phyloP scores from a whole-genome alignment of 2,888 invertebrate genomes.

The Gortyna flavago region DNA sequence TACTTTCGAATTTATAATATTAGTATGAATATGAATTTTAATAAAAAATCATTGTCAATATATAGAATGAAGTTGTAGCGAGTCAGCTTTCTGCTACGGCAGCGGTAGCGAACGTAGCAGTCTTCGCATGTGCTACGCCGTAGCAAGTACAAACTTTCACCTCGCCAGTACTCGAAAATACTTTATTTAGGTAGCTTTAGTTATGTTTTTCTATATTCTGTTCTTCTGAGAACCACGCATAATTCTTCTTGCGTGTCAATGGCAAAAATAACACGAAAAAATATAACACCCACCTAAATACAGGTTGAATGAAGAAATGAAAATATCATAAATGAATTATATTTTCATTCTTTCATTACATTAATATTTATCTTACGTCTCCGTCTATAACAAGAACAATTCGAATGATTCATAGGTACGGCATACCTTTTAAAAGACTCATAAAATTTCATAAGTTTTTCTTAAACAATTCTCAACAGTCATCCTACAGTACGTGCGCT shows the following conservation, averaged over 20 bases:
- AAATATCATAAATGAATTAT: not conserved
- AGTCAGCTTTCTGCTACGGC: not conserved
- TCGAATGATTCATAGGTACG: not conserved
- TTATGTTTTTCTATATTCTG: not conserved
- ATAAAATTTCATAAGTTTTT: not conserved
- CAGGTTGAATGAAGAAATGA: too few species aligned
- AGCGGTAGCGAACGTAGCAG: slow-evolving; percentile 9
- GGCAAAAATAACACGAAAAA: too few species aligned
- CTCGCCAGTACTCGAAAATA: not conserved
- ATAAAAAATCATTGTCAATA: not conserved
- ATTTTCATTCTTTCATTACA: not conserved
- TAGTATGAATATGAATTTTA: too few species aligned
- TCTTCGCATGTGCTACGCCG: slow-evolving; percentile 8
- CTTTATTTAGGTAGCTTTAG: not conserved
- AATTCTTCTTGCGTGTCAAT: not conserved
- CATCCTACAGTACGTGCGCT: slow-evolving; percentile 28
- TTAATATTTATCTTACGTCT: not conserved
- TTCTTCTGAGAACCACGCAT: not conserved
- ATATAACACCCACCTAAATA: too few species aligned
- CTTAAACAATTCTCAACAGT: slow-evolving; percentile 36
- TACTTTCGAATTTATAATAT: too few species aligned
- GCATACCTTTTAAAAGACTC: not conserved
- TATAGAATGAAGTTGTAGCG: too few species aligned
- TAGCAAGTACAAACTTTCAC: not conserved
- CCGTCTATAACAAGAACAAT: not conserved